Base-by-base conservation (phyloP, 2,113 vertebrate species). In the Todiramphus saurophagus region DNA sequence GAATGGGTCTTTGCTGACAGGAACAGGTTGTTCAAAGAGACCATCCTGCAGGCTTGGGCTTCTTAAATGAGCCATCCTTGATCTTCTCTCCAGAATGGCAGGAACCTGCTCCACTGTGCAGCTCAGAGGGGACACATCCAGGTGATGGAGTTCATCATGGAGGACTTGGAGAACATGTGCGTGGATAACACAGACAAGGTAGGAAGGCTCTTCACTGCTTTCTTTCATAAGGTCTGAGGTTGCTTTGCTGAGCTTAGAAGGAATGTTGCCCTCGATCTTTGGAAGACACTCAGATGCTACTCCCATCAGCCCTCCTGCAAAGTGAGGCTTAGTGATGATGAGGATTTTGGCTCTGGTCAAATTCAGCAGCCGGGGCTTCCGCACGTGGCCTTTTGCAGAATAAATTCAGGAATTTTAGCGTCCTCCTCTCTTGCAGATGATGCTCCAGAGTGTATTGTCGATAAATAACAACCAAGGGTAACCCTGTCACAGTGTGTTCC, bases 61-160 rank as follows among this genome's bases (percentile, higher is more conserved):
- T 70, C 17, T 53, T 75, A 63, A 66, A 50, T 3, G 11, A 91
- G 13, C 27, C 7, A 50, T 83, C 28, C 60, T 92, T 84, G 69
- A 28, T 85, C 27, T 89, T 44, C 35, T 93, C 83, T 93, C 41
- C 89, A 99, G 99, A 98, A 98, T 12, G 99, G 99, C 43, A 96
- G 99, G 63, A 98, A 97, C 74, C 89, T 99, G 78, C 97, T 99
- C 76, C 99, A 99, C 94, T 99, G 99, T 60, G 98, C 99, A 1
- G 98, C 98, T 51, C 98, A 98, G 94, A 98, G 98, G 83, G 99
- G 99, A 46, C 99, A 99, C 50, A 46, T 98, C 78, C 96, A 12
- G 2, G 90, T 99, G 39, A 89, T 99, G 85, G 97, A 98, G 39
- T 99, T 98, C 93, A 96, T 99, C 60, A 97, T 98, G 98, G 99